A percentile compares a stretch with the other conserved stretches of the same genome.
phyloP scores from a whole-genome alignment of 1,140 invertebrate species.

The Akabosia matsudoensis region DNA sequence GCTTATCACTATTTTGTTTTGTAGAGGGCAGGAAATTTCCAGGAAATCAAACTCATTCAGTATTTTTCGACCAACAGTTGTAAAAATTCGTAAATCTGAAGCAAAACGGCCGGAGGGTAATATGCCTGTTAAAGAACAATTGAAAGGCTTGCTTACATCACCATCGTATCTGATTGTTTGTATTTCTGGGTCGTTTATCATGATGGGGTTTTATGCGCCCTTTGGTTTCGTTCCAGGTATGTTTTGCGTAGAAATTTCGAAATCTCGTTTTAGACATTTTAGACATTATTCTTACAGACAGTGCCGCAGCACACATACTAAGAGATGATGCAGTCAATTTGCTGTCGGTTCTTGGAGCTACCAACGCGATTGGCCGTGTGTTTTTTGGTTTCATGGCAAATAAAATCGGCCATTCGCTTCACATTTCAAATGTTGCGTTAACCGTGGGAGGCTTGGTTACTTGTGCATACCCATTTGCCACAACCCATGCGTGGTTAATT shows the following conservation, averaged over 20 bases:
- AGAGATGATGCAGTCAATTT: not conserved
- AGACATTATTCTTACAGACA: not conserved
- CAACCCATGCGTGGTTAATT: not conserved
- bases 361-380: constrained; percentile 5
- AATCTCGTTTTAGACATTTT: not conserved
- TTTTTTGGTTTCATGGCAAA: constrained; percentile 18
- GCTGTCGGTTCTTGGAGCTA: not conserved
- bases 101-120: not conserved
- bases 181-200: constrained; percentile 31
- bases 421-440: not conserved
- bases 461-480: not conserved
- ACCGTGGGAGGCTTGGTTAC: constrained; percentile 2
- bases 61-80: not conserved
- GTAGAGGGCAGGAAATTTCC: not conserved
- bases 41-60: not conserved
- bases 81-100: not conserved
- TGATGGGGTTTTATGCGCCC: constrained; percentile 40
- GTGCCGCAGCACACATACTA: not conserved
- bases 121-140: not conserved
- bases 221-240: constrained; percentile 30
- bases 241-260: not conserved
- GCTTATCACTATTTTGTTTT: not conserved
- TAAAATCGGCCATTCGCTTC: not conserved
- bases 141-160: constrained; percentile 4
- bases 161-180: constrained; percentile 34